Conservation (phyloP, 64 coral and sea anemone species). For the Actinia tenebrosa region DNA sequence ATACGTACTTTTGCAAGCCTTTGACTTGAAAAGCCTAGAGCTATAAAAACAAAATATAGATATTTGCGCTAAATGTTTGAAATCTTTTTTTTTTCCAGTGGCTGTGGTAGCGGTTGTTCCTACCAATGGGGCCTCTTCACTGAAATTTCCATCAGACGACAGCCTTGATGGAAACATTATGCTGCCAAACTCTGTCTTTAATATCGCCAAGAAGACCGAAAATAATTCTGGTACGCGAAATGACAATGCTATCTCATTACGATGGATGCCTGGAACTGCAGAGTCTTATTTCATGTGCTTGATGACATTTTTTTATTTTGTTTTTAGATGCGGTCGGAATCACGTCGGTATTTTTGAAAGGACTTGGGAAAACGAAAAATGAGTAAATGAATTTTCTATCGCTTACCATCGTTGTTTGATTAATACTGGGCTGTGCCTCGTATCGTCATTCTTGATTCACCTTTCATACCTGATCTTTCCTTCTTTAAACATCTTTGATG, state of each 20-base stretch:
- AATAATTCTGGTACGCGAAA: not conserved
- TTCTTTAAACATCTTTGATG: not conserved
- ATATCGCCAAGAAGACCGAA: not conserved
- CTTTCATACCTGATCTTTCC: not conserved
- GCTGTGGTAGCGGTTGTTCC: not conserved
- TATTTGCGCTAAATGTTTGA: too few species aligned
- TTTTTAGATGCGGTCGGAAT: slow-evolving; percentile 45
- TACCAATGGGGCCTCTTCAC: not conserved
- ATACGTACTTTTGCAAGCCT: too few species aligned
- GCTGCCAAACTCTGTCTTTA: not conserved
- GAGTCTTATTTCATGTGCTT: too few species aligned
- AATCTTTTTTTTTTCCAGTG: not conserved
- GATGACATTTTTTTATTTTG: not conserved
- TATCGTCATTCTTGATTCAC: not conserved
- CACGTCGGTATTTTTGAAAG: slow-evolving; percentile 9
- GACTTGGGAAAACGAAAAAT: not conserved
- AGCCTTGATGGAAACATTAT: not conserved
- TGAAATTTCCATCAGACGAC: not conserved
- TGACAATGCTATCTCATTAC: not conserved
- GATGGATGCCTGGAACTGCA: too few species aligned
- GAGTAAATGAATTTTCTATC: not conserved
- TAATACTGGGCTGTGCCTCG: too few species aligned
- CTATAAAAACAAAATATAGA: too few species aligned
- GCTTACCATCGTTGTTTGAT: not conserved
- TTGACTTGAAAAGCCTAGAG: too few species aligned